Evolutionary conservation across 23 tunicate genomes (phyloP).

Genomic region (Clavelina lepadiformis): DNA sequence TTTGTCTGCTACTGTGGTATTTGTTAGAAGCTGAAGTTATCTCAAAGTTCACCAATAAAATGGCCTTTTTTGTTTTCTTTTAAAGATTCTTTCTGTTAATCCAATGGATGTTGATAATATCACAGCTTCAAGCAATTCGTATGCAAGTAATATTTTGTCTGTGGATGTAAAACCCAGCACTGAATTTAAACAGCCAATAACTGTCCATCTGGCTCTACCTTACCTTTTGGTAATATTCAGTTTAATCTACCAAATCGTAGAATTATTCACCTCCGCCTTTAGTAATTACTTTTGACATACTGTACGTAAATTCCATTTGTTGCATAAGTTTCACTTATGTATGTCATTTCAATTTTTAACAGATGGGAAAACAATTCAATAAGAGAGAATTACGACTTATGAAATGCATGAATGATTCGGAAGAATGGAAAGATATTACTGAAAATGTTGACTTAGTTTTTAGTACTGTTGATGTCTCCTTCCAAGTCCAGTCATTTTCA

Average conservation of each 20-base stretch:
- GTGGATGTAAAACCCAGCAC: conserved; percentile 40
- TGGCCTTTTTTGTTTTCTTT: not conserved
- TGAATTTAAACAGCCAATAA: conserved; percentile 40
- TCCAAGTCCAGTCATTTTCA: conserved; percentile 49
- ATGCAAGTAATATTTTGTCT: conserved; percentile 46
- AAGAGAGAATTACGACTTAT: conserved; percentile 26
- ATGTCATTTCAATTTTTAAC: not conserved
- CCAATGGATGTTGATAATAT: conserved; percentile 25
- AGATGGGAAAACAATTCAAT: conserved; percentile 63
- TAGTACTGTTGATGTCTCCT: conserved; percentile 54
- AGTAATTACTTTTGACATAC: too few species aligned
- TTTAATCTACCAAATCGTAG: too few species aligned
- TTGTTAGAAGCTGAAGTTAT: not conserved
- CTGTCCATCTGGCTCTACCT: conserved; percentile 62
- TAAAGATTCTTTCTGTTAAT: conserved; percentile 22
- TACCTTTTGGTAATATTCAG: conserved; percentile 37
- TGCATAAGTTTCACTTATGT: not conserved
- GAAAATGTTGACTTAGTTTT: conserved; percentile 18
- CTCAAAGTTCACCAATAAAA: too few species aligned
- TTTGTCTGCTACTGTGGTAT: not conserved
- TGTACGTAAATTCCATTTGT: not conserved
- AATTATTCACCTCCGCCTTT: too few species aligned
- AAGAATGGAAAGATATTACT: conserved; percentile 71
- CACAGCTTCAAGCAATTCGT: conserved; percentile 3
- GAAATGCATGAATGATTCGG: conserved; percentile 38